These are phyloP conservation scores for Capitella teleta DNA, from an alignment of 1,140 invertebrate species.

Conservation along the genomic window DNA sequence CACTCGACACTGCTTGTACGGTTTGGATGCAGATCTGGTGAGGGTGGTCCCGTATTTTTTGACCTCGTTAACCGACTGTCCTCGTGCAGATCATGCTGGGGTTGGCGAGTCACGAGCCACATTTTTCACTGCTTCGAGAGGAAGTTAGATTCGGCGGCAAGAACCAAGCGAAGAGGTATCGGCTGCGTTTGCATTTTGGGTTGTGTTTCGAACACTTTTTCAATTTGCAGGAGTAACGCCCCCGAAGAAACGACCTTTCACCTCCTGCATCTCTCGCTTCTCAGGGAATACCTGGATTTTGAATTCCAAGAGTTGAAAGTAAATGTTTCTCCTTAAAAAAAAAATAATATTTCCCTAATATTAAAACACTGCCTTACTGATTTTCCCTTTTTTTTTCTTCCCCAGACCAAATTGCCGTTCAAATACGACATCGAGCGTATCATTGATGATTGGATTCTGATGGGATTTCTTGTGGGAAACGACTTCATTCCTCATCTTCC, in stretches of 20 bases:
- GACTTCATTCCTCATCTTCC: constrained; percentile 94
- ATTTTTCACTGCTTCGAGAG: constrained; percentile 82
- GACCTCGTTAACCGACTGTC: background rate
- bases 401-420: constrained; percentile 52
- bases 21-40: constrained; percentile 82
- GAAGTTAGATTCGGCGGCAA: constrained; percentile 51
- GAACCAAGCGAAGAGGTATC: constrained; percentile 17
- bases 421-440: constrained; percentile 69
- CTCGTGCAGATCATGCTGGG: constrained; percentile 68
- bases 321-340: background rate
- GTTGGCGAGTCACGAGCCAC: constrained; percentile 83
- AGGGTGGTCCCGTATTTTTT: background rate
- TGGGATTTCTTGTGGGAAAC: constrained; percentile 93
- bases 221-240: constrained; percentile 31
- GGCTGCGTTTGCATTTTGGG: too few species aligned
- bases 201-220: background rate
- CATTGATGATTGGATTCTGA: constrained; percentile 69
- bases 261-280: constrained; percentile 76
- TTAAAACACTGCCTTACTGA: background rate
- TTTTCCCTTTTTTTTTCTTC: too few species aligned
- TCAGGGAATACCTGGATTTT: constrained; percentile 84
- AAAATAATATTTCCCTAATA: background rate
- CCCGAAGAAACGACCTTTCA: constrained; percentile 87
- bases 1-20: constrained; percentile 87
- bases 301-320: constrained; percentile 73